phyloP scores from a whole-genome alignment of 2,888 invertebrate species.

The Parelbella ahira region DNA sequence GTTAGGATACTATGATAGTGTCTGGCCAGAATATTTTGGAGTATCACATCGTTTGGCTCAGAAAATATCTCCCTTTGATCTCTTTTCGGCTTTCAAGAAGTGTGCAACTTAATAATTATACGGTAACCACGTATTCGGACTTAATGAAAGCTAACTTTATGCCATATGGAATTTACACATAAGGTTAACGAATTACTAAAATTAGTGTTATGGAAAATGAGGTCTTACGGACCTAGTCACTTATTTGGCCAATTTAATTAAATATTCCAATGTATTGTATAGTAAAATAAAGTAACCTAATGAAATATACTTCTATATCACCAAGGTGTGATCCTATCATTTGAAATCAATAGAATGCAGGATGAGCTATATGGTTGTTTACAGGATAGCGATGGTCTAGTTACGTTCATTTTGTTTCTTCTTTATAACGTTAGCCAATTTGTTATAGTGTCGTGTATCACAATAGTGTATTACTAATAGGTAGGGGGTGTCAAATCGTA shows the following conservation, averaged over 20 bases:
- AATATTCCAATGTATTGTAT: conserved; percentile 80
- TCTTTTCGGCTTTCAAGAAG: conserved; percentile 80
- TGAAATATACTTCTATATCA: conserved; percentile 70
- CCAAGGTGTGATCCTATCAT: conserved; percentile 62
- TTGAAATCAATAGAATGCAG: conserved; percentile 77
- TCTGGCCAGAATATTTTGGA: conserved; percentile 80
- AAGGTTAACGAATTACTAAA: conserved; percentile 81
- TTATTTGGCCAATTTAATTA: conserved; percentile 78
- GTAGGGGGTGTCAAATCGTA: conserved; percentile 79
- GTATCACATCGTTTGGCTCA: conserved; percentile 81
- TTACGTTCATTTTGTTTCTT: conserved; percentile 76
- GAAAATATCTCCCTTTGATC: conserved; percentile 79
- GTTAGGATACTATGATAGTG: conserved; percentile 80
- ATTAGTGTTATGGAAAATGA: conserved; percentile 73
- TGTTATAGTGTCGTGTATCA: conserved; percentile 79
- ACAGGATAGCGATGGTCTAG: conserved; percentile 81
- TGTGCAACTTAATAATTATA: conserved; percentile 76
- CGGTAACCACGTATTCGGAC: conserved; percentile 68
- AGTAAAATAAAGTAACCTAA: conserved; percentile 75
- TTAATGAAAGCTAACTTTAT: conserved; percentile 81
- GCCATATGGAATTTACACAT: conserved; percentile 80
- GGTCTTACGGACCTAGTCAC: conserved; percentile 79
- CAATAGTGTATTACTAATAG: conserved; percentile 77
- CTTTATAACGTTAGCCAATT: conserved; percentile 76
- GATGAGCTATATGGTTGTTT: conserved; percentile 70